Evolutionary conservation across 2,113 vertebrate species (phyloP), one percentile per base, ranked within the genome.

Genomic region (Leptocoma aspasia): DNA sequence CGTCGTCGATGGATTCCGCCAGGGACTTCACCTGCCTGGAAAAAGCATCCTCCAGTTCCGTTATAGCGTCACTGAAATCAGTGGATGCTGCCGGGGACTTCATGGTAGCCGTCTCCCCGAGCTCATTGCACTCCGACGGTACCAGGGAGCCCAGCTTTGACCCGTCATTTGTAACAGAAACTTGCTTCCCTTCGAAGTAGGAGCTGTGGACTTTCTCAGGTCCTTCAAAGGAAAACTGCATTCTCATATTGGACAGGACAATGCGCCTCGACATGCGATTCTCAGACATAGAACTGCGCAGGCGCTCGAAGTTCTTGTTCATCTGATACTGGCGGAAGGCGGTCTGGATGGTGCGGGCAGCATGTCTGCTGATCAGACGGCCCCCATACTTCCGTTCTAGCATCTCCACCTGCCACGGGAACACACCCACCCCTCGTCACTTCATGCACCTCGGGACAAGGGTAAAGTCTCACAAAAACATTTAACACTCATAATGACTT

Each of bases 211-310:
- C 98, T 98, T 99, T 99, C 97, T 99, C 99, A 91, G 99, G 99
- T 81, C 99, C 99, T 98, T 99, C 99, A 93, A 99, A 99, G 82
- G 99, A 99, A 98, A 99, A 99, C 99, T 99, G 99, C 99, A 99
- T 99, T 98, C 99, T 99, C 99, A 99, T 99, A 98, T 99, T 99
- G 99, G 99, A 99, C 82, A 99, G 97, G 89, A 99, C 99, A 24
- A 99, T 99, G 59, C 99, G 98, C 94, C 99, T 98, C 45, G 99
- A 99, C 99, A 99, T 99, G 88, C 99, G 99, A 97, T 99, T 99
- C 97, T 99, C 99, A 4, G 99, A 99, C 99, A 99, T 99, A 98
- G 99, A 99, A 98, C 99, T 99, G 95, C 99, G 97, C 39, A 99
- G 98, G 47, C 99, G 98, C 97, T 99, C 99, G 71, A 99, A 99